Percentiles rank a stretch among this genome's conserved stretches.
These are phyloP conservation scores for Austrolebias charrua DNA, from an alignment of 2,797 vertebrate species.

Conservation along the genomic window DNA sequence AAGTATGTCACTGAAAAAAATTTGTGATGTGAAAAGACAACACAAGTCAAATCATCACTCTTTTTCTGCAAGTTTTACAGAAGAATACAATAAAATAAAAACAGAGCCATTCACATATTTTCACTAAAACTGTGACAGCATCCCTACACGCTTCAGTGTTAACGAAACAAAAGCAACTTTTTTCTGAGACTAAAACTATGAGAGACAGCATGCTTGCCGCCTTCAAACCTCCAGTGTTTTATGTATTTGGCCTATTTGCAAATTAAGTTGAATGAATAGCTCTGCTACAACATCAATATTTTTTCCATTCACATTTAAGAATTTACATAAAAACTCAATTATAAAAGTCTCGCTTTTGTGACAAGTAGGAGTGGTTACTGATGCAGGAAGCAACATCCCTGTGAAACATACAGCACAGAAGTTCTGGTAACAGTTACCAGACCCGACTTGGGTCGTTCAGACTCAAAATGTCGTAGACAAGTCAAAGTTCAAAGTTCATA, in stretches of 20 bases:
- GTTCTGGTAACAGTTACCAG: constrained; percentile 4
- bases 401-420: not conserved
- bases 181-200: not conserved
- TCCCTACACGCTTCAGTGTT: not conserved
- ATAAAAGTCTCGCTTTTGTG: constrained; percentile 15
- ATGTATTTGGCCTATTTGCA: too few relatives aligned
- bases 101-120: not conserved
- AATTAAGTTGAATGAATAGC: too few relatives aligned
- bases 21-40: not conserved
- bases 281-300: constrained; percentile 4
- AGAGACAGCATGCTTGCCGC: not conserved
- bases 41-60: not conserved
- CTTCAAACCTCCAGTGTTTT: not conserved
- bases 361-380: not conserved
- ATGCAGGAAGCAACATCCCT: not conserved
- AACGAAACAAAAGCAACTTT: not conserved
- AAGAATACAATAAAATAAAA: not conserved
- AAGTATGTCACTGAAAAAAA: not conserved
- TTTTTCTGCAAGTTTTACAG: not conserved
- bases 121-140: not conserved
- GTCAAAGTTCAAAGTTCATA: constrained; percentile 59
- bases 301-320: constrained; percentile 15
- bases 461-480: constrained; percentile 13
- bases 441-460: constrained; percentile 10
- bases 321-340: constrained; percentile 41